Evolutionary conservation across 2,888 invertebrate species (phyloP).

Genomic region (Nematopogon swammerdamellus): DNA sequence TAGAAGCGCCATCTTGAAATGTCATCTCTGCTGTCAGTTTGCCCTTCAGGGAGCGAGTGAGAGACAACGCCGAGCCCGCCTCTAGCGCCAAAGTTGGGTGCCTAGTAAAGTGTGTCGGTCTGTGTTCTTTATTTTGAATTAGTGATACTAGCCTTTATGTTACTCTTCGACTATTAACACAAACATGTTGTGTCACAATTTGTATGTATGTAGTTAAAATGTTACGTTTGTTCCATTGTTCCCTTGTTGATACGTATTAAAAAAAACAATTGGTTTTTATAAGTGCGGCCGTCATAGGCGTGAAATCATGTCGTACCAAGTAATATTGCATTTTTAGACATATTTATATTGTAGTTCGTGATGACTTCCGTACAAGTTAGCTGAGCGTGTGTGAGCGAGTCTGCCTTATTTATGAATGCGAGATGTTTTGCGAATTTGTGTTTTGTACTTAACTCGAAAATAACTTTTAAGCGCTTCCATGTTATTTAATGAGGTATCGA

Average conservation of each 20-base stretch:
- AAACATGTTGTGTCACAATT: slow-evolving; percentile 48
- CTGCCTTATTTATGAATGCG: neutral
- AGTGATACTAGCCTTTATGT: slow-evolving; percentile 57
- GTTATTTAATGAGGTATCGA: slow-evolving; percentile 19
- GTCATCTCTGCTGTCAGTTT: no score
- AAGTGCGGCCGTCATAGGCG: slow-evolving; percentile 14
- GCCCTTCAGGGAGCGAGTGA: no score
- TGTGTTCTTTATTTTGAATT: slow-evolving; percentile 46
- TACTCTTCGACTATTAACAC: slow-evolving; percentile 44
- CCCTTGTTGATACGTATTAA: slow-evolving; percentile 41
- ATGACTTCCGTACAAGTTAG: slow-evolving; percentile 17
- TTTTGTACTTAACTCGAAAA: neutral
- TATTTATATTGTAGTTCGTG: slow-evolving; percentile 37
- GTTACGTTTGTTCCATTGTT: slow-evolving; percentile 50
- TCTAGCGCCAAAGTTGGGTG: no score
- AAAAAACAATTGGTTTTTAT: no score
- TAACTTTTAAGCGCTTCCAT: slow-evolving; percentile 28
- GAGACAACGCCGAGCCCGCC: no score
- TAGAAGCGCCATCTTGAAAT: no score
- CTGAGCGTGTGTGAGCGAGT: slow-evolving; percentile 48
- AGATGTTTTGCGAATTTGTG: neutral
- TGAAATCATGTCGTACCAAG: slow-evolving; percentile 46
- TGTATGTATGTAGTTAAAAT: slow-evolving; percentile 41
- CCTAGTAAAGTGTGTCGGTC: no score
- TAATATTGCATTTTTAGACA: slow-evolving; percentile 52